A percentile compares a stretch with the other conserved stretches of the same genome.
Conservation (phyloP, 2,888 invertebrate species). For the Frankliniella intonsa region DNA sequence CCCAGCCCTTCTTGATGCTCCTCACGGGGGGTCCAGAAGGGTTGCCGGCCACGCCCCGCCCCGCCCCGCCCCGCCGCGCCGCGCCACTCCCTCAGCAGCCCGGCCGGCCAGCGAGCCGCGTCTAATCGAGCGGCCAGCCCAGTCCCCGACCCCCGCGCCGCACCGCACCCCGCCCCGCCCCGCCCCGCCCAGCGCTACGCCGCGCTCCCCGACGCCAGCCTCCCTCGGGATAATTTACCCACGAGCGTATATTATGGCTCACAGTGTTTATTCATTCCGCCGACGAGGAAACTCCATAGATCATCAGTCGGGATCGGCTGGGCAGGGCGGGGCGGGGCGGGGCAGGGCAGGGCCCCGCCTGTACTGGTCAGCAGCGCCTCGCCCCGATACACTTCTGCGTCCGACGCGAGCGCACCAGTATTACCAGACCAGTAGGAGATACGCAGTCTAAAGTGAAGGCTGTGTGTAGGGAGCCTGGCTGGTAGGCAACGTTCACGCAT, state of each 20-base stretch:
- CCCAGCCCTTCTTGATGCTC: neutral
- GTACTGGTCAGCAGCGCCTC: neutral
- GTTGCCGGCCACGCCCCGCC: neutral
- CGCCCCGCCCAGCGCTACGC: too few species aligned
- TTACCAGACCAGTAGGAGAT: too few species aligned
- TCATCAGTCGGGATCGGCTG: neutral
- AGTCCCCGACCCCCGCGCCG: neutral
- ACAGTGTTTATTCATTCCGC: constrained; percentile 21
- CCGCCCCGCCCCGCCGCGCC: neutral
- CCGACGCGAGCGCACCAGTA: too few species aligned
- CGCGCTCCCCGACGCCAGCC: neutral
- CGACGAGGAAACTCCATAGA: constrained; percentile 20
- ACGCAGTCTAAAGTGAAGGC: too few species aligned
- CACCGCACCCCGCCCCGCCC: neutral
- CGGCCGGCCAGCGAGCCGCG: neutral
- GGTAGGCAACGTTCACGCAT: too few species aligned
- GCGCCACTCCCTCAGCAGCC: neutral
- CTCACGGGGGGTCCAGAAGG: neutral
- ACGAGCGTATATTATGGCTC: constrained; percentile 6
- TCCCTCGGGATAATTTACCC: constrained; percentile 5
- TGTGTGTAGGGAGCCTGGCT: too few species aligned
- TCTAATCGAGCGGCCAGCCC: neutral
- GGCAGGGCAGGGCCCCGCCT: neutral
- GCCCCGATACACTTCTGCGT: neutral
- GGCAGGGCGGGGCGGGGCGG: neutral